Percentiles rank a stretch among this genome's conserved stretches.
Evolutionary conservation across 2,888 invertebrate genomes (phyloP).

Genomic region (Thumatha senex): DNA sequence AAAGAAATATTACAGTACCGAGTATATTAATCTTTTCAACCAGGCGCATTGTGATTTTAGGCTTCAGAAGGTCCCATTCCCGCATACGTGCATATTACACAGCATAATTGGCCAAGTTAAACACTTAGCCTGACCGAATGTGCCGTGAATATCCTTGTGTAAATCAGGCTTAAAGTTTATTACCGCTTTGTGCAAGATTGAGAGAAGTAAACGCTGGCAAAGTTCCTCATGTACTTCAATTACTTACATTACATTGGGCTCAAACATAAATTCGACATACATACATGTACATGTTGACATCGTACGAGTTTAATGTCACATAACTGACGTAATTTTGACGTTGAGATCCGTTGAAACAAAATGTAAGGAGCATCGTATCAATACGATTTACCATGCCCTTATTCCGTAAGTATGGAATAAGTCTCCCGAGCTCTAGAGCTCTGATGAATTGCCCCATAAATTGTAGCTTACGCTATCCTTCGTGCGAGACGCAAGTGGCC

Average conservation of each 20-base stretch:
- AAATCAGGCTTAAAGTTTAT: conserved; percentile 7
- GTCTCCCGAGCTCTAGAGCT: conserved; percentile 45
- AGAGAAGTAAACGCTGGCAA: not conserved
- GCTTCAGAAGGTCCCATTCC: not conserved
- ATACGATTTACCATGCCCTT: conserved; percentile 41
- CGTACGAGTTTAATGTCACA: not conserved
- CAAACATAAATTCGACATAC: conserved; percentile 3
- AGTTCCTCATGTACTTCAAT: conserved; percentile 11
- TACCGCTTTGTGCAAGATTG: conserved; percentile 2
- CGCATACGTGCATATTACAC: too few relatives aligned
- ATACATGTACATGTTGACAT: conserved; percentile 1
- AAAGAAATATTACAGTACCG: not conserved
- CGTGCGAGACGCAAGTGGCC: conserved; percentile 36
- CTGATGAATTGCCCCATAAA: conserved; percentile 64
- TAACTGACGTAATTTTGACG: conserved; percentile 5
- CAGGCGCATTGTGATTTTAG: not conserved
- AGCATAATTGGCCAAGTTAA: not conserved
- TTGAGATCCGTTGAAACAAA: conserved; percentile 18
- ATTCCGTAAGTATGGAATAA: conserved; percentile 42
- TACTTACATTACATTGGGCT: conserved; percentile 8
- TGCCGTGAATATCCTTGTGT: conserved; percentile 2
- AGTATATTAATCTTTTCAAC: too few relatives aligned
- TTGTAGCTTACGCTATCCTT: conserved; percentile 53
- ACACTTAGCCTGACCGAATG: conserved; percentile 1
- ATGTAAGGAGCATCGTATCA: conserved; percentile 28